Conservation (phyloP, 2,797 vertebrate genomes). For the Denticeps clupeoides region DNA sequence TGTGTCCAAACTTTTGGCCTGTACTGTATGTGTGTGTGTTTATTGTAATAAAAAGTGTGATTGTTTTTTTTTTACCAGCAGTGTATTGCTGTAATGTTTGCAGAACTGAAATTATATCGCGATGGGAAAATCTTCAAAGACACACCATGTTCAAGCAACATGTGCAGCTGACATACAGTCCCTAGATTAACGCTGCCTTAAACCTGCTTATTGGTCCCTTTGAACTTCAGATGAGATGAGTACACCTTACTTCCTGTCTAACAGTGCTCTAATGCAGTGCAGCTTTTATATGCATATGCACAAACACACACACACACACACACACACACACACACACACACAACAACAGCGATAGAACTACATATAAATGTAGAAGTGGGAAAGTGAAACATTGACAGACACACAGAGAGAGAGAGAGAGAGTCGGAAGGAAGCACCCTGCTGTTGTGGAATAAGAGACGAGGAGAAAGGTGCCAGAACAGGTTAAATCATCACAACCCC, state of each 20-base stretch:
- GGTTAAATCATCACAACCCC: slow-evolving; percentile 39
- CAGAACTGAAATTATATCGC: slow-evolving; percentile 23
- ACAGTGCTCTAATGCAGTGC: too few relatives aligned
- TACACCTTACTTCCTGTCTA: too few relatives aligned
- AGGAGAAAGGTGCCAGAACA: slow-evolving; percentile 39
- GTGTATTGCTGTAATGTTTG: slow-evolving; percentile 30
- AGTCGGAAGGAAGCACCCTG: slow-evolving; percentile 21
- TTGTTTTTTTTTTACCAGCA: background rate
- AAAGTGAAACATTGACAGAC: background rate
- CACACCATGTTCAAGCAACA: slow-evolving; percentile 27
- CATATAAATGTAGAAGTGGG: background rate
- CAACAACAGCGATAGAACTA: too few relatives aligned
- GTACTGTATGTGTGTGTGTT: too few relatives aligned
- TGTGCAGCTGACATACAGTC: slow-evolving; percentile 22
- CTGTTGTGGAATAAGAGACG: slow-evolving; percentile 36
- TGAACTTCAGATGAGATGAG: too few relatives aligned
- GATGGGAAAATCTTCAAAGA: slow-evolving; percentile 32
- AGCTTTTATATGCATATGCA: too few relatives aligned
- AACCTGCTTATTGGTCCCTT: slow-evolving; percentile 40
- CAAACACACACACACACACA: too few relatives aligned
- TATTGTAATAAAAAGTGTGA: background rate
- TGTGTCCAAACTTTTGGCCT: too few relatives aligned
- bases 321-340: too few relatives aligned
- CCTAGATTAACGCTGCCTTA: slow-evolving; percentile 14
- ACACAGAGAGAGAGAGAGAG: background rate